phyloP scores from a whole-genome alignment of 1,140 invertebrate genomes.

The Varroa destructor region DNA sequence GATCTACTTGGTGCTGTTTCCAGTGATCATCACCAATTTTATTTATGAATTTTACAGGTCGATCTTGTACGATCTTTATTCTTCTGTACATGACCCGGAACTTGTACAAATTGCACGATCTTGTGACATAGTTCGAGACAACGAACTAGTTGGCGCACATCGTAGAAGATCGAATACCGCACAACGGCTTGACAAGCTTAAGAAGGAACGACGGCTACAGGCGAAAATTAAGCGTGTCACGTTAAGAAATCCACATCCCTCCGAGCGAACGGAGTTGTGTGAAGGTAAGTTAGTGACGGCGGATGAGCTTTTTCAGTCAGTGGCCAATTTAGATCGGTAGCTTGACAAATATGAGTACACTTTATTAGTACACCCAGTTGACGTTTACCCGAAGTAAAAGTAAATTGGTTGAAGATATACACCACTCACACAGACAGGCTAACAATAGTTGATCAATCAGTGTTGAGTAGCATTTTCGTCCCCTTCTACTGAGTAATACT shows the following conservation, averaged over 20 bases:
- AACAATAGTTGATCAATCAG: too few species aligned
- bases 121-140: constrained; percentile 47
- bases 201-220: constrained; percentile 58
- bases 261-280: not conserved
- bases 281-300: constrained; percentile 15
- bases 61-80: constrained; percentile 11
- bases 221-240: constrained; percentile 43
- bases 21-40: too few species aligned
- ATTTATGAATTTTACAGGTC: too few species aligned
- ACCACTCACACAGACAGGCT: too few species aligned
- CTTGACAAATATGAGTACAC: constrained; percentile 1
- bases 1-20: too few species aligned
- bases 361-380: constrained; percentile 16
- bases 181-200: constrained; percentile 71
- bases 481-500: too few species aligned
- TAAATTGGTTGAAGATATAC: too few species aligned
- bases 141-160: constrained; percentile 56
- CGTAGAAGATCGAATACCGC: constrained; percentile 73
- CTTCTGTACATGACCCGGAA: constrained; percentile 32
- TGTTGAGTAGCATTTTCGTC: too few species aligned
- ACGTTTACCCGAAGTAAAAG: not conserved
- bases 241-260: constrained; percentile 6
- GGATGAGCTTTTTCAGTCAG: constrained; percentile 28
- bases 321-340: not conserved
- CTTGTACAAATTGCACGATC: constrained; percentile 38